A percentile compares a stretch with the other conserved stretches of the same genome.
Evolutionary conservation across 2,888 invertebrate genomes (phyloP).

Genomic region (Stenichneumon culpator): DNA sequence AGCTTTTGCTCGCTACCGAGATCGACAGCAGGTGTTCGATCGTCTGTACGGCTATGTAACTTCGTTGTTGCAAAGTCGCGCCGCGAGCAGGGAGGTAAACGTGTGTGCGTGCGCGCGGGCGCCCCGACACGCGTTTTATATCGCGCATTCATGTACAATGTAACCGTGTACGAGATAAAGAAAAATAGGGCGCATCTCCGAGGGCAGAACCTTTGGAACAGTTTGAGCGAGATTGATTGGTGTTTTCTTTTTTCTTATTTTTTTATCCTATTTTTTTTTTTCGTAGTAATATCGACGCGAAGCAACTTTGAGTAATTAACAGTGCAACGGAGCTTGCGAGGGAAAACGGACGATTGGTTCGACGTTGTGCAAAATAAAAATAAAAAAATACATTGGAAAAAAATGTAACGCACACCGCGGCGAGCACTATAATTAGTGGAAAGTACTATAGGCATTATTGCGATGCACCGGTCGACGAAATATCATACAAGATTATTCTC

Average conservation of each 20-base stretch:
- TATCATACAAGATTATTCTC: conserved; percentile 36
- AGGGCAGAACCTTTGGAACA: conserved; percentile 39
- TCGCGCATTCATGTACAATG: conserved; percentile 15
- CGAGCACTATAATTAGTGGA: neutral
- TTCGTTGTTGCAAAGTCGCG: neutral
- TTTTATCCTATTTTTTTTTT: neutral
- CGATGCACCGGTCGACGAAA: conserved; percentile 39
- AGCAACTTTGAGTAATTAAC: conserved; percentile 41
- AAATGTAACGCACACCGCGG: neutral
- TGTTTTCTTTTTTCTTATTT: conserved; percentile 7
- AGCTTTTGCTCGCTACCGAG: conserved; percentile 57
- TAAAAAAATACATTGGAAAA: no score
- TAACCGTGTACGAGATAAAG: conserved; percentile 12
- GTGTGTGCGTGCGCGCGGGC: conserved; percentile 8
- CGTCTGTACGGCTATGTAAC: conserved; percentile 27
- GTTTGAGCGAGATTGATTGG: conserved; percentile 44
- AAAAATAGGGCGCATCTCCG: conserved; percentile 37
- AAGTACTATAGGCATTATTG: neutral
- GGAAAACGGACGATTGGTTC: conserved; percentile 27
- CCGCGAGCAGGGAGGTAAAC: neutral
- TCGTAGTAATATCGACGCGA: neutral
- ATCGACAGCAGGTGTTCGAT: conserved; percentile 60
- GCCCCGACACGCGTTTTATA: conserved; percentile 21
- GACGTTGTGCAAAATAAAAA: neutral
- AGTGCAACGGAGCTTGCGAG: conserved; percentile 35